Base-by-base conservation (phyloP, 2,113 vertebrate genomes). In the Osmerus eperlanus region DNA sequence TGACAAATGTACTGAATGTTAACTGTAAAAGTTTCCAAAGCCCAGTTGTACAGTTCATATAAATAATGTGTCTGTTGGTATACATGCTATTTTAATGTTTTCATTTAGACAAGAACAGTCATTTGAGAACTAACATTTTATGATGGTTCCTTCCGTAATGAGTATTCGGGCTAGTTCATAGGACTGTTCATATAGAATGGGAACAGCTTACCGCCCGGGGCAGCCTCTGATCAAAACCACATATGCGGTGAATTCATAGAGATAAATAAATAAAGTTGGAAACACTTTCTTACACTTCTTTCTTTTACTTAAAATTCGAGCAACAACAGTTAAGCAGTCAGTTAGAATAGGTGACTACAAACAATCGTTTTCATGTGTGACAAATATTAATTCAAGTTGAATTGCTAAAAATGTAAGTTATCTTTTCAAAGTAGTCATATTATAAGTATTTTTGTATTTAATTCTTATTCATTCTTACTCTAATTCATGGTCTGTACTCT, bases 11-110 rank as follows among this genome's bases (percentile, higher is more conserved):
- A 25, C 21, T 60, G 58, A 23, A 60, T 47, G 41, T 47, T 15
- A 70, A 70, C 72, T 61, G 65, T 79, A 52, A 82, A 76, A 80
- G 82, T 86, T 77, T 47, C 41, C 41, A 12, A 74, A 68, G 76
- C 51, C 76, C 74, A 78, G 80, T 67, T 85, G 85, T 81, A 81
- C 78, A 73, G 73, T 65, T 25, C 67, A 64, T 68, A 65, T 81
- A 76, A 82, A 67, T 36, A 36, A 47, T 12, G 41, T 47, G 41
- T 47, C 29, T 84, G 81, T 82, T 75, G 36, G 74, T 80, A 80
- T 78, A 55, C 79, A 76, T 47, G 41, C 41, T 12, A 47, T 9
- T 47, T 47, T 81, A 71, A 72, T 18, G 81, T 74, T 76, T 77
- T 78, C 61, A 81, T 72, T 75, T 79, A 12, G 19, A 63, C 14